These are phyloP conservation scores for Triplophysa dalaica DNA, from an alignment of 2,113 vertebrate species.

Conservation along the genomic window DNA sequence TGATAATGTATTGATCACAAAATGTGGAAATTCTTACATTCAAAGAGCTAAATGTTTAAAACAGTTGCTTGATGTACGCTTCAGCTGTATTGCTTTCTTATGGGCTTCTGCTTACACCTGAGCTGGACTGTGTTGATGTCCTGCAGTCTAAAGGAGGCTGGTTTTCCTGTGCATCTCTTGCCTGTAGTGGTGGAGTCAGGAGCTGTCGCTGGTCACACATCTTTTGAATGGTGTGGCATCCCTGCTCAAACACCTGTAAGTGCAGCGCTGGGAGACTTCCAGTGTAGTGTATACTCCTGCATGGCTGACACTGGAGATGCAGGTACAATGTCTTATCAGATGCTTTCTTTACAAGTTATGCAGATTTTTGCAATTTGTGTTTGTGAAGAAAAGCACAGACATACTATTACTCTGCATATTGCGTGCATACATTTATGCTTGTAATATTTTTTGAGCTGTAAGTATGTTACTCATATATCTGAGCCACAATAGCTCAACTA, in stretches of 20 bases:
- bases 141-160: conserved; percentile 74
- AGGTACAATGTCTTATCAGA: conserved; percentile 70
- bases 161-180: conserved; percentile 86
- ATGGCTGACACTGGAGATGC: conserved; percentile 82
- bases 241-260: conserved; percentile 82
- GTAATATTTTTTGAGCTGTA: neutral
- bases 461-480: neutral
- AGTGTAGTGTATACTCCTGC: conserved; percentile 93
- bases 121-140: conserved; percentile 55
- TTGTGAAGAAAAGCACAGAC: neutral
- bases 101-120: neutral
- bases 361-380: neutral
- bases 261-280: conserved; percentile 91
- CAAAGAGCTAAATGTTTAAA: too few species aligned
- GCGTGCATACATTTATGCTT: too few species aligned
- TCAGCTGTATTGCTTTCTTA: neutral
- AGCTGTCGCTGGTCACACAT: conserved; percentile 77
- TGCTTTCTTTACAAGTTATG: neutral
- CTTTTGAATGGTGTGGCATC: conserved; percentile 80
- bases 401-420: neutral
- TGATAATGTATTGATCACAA: too few species aligned
- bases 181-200: conserved; percentile 81
- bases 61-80: too few species aligned
- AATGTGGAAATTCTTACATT: neutral
- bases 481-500: neutral